Percentiles rank a stretch among this genome's conserved stretches.
phyloP scores from a whole-genome alignment of 2,113 vertebrate genomes.

The Charina bottae region DNA sequence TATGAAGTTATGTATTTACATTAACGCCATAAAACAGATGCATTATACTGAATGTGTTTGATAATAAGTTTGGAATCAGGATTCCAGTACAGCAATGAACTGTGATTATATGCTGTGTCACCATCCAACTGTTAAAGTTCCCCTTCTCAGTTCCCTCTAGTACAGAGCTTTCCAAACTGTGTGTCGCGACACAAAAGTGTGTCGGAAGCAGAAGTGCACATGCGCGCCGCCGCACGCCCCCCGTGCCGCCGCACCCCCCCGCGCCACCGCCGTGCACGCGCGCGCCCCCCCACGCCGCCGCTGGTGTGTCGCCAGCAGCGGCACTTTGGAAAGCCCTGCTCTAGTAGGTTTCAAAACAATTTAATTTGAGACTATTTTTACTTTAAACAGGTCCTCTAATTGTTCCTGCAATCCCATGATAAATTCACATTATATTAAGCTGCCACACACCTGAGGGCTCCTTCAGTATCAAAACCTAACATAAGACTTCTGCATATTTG shows the following conservation, averaged over 20 bases:
- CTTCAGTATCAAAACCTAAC: neutral
- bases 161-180: no score
- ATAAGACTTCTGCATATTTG: neutral
- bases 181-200: no score
- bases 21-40: neutral
- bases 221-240: no score
- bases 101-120: neutral
- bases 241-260: no score
- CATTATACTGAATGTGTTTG: neutral
- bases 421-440: neutral
- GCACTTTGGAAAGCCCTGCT: no score
- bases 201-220: no score
- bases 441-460: neutral
- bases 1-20: neutral
- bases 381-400: neutral
- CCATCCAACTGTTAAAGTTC: neutral
- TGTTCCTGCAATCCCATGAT: neutral
- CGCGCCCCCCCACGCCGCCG: no score
- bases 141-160: no score
- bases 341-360: neutral
- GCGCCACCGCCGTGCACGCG: no score
- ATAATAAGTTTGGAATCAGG: neutral
- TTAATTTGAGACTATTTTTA: neutral
- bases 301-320: no score
- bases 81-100: neutral